phyloP scores from a whole-genome alignment of 2,113 vertebrate species.

The Ardeotis arabs region DNA sequence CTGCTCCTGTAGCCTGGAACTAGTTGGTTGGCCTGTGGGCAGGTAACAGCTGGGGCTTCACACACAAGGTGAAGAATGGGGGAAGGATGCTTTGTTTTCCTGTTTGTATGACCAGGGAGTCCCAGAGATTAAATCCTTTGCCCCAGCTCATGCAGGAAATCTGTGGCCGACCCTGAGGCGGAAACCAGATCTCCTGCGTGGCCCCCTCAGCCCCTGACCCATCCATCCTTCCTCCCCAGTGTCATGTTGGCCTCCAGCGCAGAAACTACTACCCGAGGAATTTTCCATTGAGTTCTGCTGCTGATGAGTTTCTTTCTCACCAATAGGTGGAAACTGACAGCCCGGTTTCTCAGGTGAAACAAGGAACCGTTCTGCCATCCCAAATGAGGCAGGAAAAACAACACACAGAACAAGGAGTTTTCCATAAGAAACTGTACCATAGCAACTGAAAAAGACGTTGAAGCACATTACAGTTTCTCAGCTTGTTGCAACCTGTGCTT shows the following conservation, averaged over 20 bases:
- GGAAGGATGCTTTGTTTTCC: neutral
- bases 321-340: slow-evolving; percentile 75
- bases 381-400: slow-evolving; percentile 74
- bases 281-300: slow-evolving; percentile 67
- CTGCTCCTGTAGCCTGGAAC: neutral
- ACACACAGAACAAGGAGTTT: slow-evolving; percentile 69
- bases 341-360: slow-evolving; percentile 72
- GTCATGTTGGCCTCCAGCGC: slow-evolving; percentile 46
- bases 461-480: slow-evolving; percentile 64
- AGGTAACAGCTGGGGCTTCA: neutral
- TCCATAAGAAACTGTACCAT: slow-evolving; percentile 72
- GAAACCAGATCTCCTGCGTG: slow-evolving; percentile 9
- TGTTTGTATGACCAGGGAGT: neutral
- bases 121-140: neutral
- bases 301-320: slow-evolving; percentile 74
- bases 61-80: neutral
- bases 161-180: neutral
- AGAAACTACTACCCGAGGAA: slow-evolving; percentile 52
- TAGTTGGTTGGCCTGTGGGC: neutral
- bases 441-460: slow-evolving; percentile 71
- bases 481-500: slow-evolving; percentile 68
- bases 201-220: neutral
- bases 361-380: slow-evolving; percentile 71
- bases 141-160: neutral
- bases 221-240: neutral